These are phyloP conservation scores for Tigriopus japonicus DNA, from an alignment of 1,140 invertebrate genomes.

Conservation along the genomic window DNA sequence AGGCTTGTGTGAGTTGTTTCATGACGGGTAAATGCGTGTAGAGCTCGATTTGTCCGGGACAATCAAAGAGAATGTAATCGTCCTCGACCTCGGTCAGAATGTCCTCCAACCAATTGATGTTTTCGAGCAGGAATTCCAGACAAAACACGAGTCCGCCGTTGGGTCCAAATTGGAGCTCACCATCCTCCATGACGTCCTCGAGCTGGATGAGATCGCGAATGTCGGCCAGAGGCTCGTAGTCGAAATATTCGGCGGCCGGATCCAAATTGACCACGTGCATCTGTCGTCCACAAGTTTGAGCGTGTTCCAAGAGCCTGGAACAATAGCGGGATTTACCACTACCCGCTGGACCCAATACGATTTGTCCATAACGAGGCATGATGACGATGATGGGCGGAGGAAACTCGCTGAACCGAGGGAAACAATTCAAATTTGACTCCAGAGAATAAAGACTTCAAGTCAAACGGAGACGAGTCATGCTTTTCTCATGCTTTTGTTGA, in stretches of 20 bases:
- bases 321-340: slow-evolving; percentile 96
- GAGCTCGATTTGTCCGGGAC: slow-evolving; percentile 94
- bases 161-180: slow-evolving; percentile 74
- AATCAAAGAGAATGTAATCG: slow-evolving; percentile 96
- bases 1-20: slow-evolving; percentile 50
- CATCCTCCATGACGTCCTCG: slow-evolving; percentile 92
- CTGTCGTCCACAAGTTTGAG: slow-evolving; percentile 43
- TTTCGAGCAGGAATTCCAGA: slow-evolving; percentile 81
- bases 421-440: too few relatives aligned
- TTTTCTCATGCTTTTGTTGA: too few relatives aligned
- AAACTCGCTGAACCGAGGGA: too few relatives aligned
- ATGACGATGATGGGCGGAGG: too few relatives aligned
- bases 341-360: slow-evolving; percentile 84
- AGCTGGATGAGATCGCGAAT: slow-evolving; percentile 80
- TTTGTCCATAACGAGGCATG: slow-evolving; percentile 49
- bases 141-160: slow-evolving; percentile 94
- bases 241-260: slow-evolving; percentile 86
- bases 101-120: slow-evolving; percentile 74
- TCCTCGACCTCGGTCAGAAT: slow-evolving; percentile 39
- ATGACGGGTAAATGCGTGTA: slow-evolving; percentile 90
- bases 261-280: slow-evolving; percentile 86
- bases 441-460: too few relatives aligned
- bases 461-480: too few relatives aligned
- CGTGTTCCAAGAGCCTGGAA: slow-evolving; percentile 62
- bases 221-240: slow-evolving; percentile 68